Evolutionary conservation across 2,113 vertebrate genomes (phyloP).

Genomic region (Sterna hirundo): DNA sequence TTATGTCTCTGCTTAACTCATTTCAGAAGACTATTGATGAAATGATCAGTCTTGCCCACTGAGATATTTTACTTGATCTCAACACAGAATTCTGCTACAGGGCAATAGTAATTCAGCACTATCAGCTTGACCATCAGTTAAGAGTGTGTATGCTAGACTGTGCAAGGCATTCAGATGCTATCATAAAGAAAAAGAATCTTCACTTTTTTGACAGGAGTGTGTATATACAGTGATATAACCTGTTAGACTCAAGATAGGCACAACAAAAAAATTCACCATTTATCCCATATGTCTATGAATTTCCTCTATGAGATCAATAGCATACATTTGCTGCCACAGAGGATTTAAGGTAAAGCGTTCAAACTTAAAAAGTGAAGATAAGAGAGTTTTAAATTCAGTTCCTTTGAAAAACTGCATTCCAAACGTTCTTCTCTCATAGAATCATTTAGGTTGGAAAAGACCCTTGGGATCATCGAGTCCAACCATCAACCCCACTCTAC

Average conservation of each 20-base stretch:
- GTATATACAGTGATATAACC: background rate
- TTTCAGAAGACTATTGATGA: background rate
- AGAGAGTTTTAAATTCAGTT: background rate
- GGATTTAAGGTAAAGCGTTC: background rate
- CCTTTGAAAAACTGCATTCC: background rate
- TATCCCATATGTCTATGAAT: background rate
- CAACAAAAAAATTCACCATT: background rate
- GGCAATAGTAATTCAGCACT: background rate
- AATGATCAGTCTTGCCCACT: background rate
- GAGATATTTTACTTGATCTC: background rate
- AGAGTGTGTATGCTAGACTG: background rate
- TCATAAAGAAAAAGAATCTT: background rate
- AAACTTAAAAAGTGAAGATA: background rate
- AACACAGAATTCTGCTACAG: background rate
- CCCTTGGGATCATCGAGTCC: too few species aligned
- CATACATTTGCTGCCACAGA: background rate
- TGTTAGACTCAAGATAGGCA: background rate
- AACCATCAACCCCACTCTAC: too few species aligned
- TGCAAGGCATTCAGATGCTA: background rate
- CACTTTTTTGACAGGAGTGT: background rate
- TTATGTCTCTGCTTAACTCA: background rate
- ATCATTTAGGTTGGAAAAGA: too few species aligned
- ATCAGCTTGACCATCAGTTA: background rate
- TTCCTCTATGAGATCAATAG: background rate
- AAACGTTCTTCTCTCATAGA: background rate